These are phyloP conservation scores for Enteromius unitaeniatus DNA, from an alignment of 2,797 vertebrate species.

Conservation along the genomic window DNA sequence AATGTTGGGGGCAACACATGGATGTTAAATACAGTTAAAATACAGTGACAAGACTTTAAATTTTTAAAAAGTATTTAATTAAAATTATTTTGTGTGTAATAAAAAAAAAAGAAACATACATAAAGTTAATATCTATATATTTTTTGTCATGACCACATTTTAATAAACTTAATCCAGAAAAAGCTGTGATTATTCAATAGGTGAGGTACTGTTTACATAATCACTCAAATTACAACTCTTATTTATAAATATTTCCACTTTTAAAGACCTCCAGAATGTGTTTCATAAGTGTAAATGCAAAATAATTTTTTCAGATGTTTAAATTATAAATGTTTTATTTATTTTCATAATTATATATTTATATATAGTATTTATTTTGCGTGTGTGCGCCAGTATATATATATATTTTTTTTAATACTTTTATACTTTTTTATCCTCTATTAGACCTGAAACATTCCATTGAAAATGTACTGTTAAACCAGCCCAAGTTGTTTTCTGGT, in stretches of 20 bases:
- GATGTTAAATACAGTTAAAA: conserved; percentile 1
- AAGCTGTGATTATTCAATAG: neutral
- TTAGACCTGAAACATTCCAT: neutral
- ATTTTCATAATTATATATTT: neutral
- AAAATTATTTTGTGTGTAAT: neutral
- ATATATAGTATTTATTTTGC: neutral
- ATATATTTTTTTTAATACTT: too few species aligned
- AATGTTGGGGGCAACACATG: neutral
- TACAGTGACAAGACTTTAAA: neutral
- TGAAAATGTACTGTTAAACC: neutral
- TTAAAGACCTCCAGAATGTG: neutral
- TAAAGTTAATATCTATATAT: neutral
- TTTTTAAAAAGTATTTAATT: neutral
- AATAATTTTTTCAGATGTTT: neutral
- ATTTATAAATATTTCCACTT: neutral
- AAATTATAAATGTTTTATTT: neutral
- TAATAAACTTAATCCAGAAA: neutral
- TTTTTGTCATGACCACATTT: neutral
- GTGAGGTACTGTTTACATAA: neutral
- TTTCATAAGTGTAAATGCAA: neutral
- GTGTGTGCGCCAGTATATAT: too few species aligned
- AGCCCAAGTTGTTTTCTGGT: neutral
- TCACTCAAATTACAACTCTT: neutral
- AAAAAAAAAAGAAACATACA: neutral
- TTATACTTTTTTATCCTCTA: too few species aligned